phyloP scores from a whole-genome alignment of 2,888 invertebrate species.

The Hypomecis punctinalis region DNA sequence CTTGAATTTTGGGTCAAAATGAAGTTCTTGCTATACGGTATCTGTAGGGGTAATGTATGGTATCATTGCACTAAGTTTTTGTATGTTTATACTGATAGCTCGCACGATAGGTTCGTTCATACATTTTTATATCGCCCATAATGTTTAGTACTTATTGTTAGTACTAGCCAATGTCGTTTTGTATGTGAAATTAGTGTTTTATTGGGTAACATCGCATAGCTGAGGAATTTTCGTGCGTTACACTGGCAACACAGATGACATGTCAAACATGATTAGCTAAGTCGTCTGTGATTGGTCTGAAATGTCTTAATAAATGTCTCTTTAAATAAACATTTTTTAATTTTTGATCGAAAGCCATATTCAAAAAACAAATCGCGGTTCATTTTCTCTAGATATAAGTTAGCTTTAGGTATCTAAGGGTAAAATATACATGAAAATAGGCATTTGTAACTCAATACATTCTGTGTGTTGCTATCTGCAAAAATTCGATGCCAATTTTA shows the following conservation, averaged over 20 bases:
- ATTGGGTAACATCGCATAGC: conserved; percentile 8
- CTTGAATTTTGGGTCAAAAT: no score
- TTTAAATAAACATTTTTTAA: conserved; percentile 47
- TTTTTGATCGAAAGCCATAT: conserved; percentile 30
- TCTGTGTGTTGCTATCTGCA: conserved; percentile 71
- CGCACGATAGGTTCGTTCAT: conserved; percentile 36
- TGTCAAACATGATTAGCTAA: background rate
- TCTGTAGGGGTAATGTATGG: no score
- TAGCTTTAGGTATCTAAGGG: conserved; percentile 74
- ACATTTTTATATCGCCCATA: conserved; percentile 16
- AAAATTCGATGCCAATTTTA: conserved; percentile 54
- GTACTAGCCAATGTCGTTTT: conserved; percentile 21
- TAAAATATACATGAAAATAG: conserved; percentile 62
- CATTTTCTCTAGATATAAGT: conserved; percentile 71
- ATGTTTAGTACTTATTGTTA: conserved; percentile 42
- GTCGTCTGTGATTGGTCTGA: conserved; percentile 24
- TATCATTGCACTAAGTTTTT: conserved; percentile 21
- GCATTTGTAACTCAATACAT: conserved; percentile 74
- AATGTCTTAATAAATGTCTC: conserved; percentile 43
- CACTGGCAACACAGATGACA: conserved; percentile 8
- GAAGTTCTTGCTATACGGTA: no score
- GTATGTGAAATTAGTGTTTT: conserved; percentile 12
- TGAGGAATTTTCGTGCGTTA: conserved; percentile 15
- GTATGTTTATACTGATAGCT: conserved; percentile 45
- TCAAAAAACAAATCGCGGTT: conserved; percentile 54